These are phyloP conservation scores for Geococcyx californianus DNA, from an alignment of 2,113 vertebrate genomes.

Conservation along the genomic window DNA sequence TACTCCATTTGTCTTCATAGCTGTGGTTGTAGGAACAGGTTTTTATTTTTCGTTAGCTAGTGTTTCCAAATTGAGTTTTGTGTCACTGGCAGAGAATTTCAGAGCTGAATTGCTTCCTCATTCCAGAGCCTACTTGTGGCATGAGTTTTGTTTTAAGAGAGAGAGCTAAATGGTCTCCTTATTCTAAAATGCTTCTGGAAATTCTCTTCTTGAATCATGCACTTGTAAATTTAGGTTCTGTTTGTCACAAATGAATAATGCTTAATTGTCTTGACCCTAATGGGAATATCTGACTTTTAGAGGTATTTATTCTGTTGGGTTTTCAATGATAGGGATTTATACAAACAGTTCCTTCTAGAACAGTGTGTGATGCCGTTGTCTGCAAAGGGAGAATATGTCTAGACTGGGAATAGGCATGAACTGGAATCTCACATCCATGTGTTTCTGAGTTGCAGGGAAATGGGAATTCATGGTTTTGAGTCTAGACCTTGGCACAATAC, in stretches of 20 bases:
- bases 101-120: constrained; percentile 22
- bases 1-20: constrained; percentile 21
- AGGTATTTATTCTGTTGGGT: not conserved
- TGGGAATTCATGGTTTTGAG: not conserved
- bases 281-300: not conserved
- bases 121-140: not conserved
- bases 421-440: not conserved
- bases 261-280: not conserved
- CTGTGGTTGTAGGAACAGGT: constrained; percentile 1
- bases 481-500: not conserved
- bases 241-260: not conserved
- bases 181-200: constrained; percentile 23
- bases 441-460: not conserved
- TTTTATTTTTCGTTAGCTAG: constrained; percentile 22
- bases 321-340: not conserved
- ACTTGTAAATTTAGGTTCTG: constrained; percentile 10
- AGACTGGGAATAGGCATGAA: not conserved
- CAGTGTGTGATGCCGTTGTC: not conserved
- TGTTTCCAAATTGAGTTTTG: constrained; percentile 7
- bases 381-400: not conserved
- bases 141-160: not conserved
- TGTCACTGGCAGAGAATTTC: constrained; percentile 13
- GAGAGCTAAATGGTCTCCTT: not conserved
- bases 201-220: not conserved
- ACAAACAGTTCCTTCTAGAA: not conserved